phyloP scores from a whole-genome alignment of 2,797 vertebrate species.

The Artibeus lituratus region DNA sequence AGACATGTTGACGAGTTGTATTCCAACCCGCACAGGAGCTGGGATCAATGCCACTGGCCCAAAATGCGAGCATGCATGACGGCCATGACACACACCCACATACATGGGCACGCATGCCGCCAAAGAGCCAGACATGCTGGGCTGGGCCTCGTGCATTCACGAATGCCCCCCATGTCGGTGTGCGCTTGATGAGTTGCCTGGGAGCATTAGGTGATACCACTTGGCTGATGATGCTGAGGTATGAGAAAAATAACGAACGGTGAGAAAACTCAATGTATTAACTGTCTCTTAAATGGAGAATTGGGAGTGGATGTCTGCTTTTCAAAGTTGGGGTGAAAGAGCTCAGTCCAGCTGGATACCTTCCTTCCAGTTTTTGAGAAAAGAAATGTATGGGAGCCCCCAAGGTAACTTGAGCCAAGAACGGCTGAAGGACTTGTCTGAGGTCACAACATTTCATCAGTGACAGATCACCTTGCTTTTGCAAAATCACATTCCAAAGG shows the following conservation, averaged over 20 bases:
- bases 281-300: not conserved
- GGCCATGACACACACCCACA: not conserved
- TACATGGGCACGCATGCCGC: accelerated
- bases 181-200: not conserved
- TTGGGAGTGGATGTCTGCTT: not conserved
- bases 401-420: not conserved
- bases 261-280: not conserved
- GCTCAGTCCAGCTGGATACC: not conserved
- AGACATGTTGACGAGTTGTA: not conserved
- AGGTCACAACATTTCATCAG: not conserved
- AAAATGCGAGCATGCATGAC: not conserved
- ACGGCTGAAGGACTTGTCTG: not conserved
- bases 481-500: not conserved
- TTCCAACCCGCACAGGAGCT: not conserved
- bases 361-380: not conserved
- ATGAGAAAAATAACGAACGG: not conserved
- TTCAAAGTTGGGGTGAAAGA: not conserved
- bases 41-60: not conserved
- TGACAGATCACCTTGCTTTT: not conserved
- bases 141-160: not conserved
- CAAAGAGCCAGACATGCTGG: not conserved
- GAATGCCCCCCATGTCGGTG: not conserved
- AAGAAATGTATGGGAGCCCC: no score
- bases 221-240: accelerated
- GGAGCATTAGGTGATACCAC: not conserved